Percentiles rank a stretch among this genome's conserved stretches.
These are phyloP conservation scores for Gymnocypris eckloni DNA, from an alignment of 2,797 vertebrate species.

Conservation along the genomic window DNA sequence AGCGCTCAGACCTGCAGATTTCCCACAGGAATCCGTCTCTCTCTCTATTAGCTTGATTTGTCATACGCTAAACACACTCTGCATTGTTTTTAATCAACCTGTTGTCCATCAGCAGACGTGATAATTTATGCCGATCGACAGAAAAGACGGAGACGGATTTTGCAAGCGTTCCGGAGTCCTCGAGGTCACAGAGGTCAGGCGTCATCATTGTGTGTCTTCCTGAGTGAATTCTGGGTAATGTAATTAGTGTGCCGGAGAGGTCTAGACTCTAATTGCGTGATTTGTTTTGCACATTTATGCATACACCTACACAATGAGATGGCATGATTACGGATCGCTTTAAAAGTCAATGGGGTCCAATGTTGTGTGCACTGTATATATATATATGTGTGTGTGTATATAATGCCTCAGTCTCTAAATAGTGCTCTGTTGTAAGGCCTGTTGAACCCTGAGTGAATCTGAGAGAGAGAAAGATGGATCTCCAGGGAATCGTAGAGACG, in stretches of 20 bases:
- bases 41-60: constrained; percentile 46
- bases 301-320: constrained; percentile 14
- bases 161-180: constrained; percentile 25
- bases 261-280: constrained; percentile 20
- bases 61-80: constrained; percentile 54
- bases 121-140: constrained; percentile 60
- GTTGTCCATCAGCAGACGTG: constrained; percentile 52
- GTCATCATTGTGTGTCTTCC: constrained; percentile 48
- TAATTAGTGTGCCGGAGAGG: constrained; percentile 42
- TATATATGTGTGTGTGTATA: not conserved
- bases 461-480: constrained; percentile 17
- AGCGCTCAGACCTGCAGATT: constrained; percentile 50
- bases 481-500: constrained; percentile 24
- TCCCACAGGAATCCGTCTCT: constrained; percentile 56
- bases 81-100: constrained; percentile 66
- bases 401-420: not conserved
- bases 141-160: constrained; percentile 49
- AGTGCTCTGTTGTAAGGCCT: not conserved
- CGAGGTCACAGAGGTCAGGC: constrained; percentile 53
- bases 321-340: not conserved
- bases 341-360: not conserved
- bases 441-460: not conserved
- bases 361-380: not conserved
- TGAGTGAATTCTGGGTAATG: constrained; percentile 49
- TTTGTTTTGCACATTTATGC: constrained; percentile 20